phyloP scores from a whole-genome alignment of 1,140 invertebrate species.

The Aporrectodea caliginosa region DNA sequence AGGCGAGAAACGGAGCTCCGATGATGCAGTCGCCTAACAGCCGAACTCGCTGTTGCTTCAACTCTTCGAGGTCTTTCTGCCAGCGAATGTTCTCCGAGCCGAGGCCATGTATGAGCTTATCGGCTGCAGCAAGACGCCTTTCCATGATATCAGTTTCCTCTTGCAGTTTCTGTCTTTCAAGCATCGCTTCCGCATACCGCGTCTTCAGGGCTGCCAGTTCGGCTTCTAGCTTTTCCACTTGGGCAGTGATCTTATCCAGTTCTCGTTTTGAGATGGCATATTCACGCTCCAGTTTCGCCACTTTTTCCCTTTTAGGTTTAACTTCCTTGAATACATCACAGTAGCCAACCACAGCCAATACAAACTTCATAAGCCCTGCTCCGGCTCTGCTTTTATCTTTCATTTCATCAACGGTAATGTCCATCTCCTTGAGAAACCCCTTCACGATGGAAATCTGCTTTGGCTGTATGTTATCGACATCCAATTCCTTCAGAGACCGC shows the following conservation, averaged over 20 bases:
- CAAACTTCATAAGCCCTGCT: conserved; percentile 76
- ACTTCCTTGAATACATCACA: conserved; percentile 77
- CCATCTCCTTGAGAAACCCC: conserved; percentile 50
- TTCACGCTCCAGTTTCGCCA: conserved; percentile 62
- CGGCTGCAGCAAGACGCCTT: conserved; percentile 72
- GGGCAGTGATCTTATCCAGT: conserved; percentile 70
- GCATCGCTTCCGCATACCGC: conserved; percentile 72
- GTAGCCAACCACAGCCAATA: conserved; percentile 78
- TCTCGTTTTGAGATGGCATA: conserved; percentile 61
- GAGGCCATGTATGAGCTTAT: conserved; percentile 77
- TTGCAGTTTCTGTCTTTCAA: conserved; percentile 68
- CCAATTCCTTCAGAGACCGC: conserved; percentile 73
- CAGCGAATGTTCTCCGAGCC: conserved; percentile 72
- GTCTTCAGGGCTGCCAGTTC: conserved; percentile 66
- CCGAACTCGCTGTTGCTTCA: conserved; percentile 66
- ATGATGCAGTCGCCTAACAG: conserved; percentile 79
- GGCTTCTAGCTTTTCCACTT: conserved; percentile 70
- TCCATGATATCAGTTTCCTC: conserved; percentile 80
- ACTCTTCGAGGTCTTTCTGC: conserved; percentile 67
- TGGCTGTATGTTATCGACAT: conserved; percentile 73
- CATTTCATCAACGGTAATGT: conserved; percentile 54
- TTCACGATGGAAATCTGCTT: conserved; percentile 59
- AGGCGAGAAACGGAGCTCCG: conserved; percentile 74
- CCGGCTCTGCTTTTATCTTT: conserved; percentile 66
- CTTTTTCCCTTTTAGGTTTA: conserved; percentile 80